Evolutionary conservation across 2,797 vertebrate species (phyloP).

Genomic region (Macrochelys suwanniensis): DNA sequence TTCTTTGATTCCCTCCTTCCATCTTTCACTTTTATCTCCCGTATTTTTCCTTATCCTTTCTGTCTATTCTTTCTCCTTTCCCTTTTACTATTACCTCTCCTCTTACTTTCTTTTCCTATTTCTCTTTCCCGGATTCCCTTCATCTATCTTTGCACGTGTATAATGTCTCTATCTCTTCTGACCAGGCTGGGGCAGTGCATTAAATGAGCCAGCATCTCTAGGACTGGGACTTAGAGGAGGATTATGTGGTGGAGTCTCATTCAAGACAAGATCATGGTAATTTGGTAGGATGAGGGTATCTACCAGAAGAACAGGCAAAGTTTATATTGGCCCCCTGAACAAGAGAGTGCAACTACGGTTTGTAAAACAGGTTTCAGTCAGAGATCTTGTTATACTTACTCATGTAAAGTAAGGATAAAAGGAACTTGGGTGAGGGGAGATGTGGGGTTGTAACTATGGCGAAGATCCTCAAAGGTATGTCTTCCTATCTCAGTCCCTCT

Average conservation of each 20-base stretch:
- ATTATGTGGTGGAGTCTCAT: constrained; percentile 67
- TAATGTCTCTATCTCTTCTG: constrained; percentile 67
- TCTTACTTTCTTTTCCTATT: background rate
- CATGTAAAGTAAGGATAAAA: no score
- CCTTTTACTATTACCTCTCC: background rate
- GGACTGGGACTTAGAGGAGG: constrained; percentile 63
- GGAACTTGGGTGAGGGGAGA: no score
- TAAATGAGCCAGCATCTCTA: constrained; percentile 47
- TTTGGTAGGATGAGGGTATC: constrained; percentile 30
- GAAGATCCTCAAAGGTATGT: no score
- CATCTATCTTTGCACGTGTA: background rate
- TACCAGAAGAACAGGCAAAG: constrained; percentile 50
- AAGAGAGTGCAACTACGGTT: constrained; percentile 61
- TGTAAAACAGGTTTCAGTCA: constrained; percentile 35
- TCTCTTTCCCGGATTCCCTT: background rate
- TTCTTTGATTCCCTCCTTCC: background rate
- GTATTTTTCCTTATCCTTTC: background rate
- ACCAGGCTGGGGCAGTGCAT: constrained; percentile 38
- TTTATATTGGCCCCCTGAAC: constrained; percentile 40
- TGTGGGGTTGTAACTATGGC: no score
- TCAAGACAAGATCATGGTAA: constrained; percentile 30
- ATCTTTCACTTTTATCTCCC: no score
- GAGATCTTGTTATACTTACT: no score
- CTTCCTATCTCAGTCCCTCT: no score
- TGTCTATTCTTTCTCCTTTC: background rate